These are phyloP conservation scores for Ophioderma brevispina DNA, from an alignment of 35 echinoderm and acorn worm genomes.

Conservation along the genomic window DNA sequence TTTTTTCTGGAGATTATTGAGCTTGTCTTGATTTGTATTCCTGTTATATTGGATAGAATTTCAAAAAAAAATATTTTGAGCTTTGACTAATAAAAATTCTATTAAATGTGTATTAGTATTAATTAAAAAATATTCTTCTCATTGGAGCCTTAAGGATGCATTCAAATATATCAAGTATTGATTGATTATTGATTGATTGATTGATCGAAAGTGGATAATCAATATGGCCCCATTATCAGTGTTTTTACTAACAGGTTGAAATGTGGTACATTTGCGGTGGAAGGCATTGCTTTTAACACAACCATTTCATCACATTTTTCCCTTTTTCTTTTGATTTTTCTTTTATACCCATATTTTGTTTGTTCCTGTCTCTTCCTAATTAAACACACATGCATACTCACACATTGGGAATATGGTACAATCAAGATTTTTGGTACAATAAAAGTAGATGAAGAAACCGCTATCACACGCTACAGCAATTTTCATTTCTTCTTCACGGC, in stretches of 20 bases:
- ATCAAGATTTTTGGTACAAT: conserved; percentile 94
- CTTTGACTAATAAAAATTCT: too few relatives aligned
- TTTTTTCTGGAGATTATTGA: background rate
- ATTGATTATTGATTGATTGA: too few relatives aligned
- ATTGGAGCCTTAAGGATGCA: too few relatives aligned
- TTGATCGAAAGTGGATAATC: too few relatives aligned
- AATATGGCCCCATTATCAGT: too few relatives aligned
- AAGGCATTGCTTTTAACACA: background rate
- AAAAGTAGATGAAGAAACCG: conserved; percentile 49
- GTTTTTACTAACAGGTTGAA: too few relatives aligned
- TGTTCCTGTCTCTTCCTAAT: background rate
- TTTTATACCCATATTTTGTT: conserved; percentile 1
- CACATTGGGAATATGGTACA: too few relatives aligned
- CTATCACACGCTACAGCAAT: conserved; percentile 84
- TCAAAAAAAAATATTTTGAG: background rate
- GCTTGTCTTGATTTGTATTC: background rate
- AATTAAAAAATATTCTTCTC: too few relatives aligned
- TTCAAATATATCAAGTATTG: too few relatives aligned
- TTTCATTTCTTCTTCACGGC: conserved; percentile 83
- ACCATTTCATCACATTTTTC: conserved; percentile 13
- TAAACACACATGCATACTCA: conserved; percentile 9
- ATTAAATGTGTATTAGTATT: too few relatives aligned
- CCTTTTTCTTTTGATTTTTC: conserved; percentile 24
- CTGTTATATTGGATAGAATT: background rate
- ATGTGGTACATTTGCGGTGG: too few relatives aligned